Conservation (phyloP, 2,888 invertebrate genomes). For the Ernsta delagoae region DNA sequence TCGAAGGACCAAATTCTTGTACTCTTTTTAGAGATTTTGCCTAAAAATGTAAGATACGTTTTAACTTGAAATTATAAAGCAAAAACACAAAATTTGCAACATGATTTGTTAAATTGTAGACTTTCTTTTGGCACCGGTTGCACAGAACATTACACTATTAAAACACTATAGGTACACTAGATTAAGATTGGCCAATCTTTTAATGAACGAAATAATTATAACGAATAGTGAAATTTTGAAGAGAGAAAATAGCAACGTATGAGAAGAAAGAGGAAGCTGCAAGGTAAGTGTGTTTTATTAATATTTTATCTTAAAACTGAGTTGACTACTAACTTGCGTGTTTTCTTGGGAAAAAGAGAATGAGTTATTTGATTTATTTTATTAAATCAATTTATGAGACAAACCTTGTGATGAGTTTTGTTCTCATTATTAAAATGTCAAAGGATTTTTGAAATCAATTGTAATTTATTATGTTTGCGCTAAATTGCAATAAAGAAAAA, state of each 20-base stretch:
- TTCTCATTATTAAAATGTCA: background rate
- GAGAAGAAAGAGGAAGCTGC: slow-evolving; percentile 44
- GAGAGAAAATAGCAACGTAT: slow-evolving; percentile 41
- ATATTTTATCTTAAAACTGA: slow-evolving; percentile 45
- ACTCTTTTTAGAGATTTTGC: no score
- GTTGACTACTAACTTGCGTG: slow-evolving; percentile 55
- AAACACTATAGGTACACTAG: slow-evolving; percentile 52
- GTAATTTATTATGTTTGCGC: no score
- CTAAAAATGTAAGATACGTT: background rate
- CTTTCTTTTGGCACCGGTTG: slow-evolving; percentile 68
- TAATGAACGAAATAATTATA: slow-evolving; percentile 45
- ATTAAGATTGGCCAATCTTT: slow-evolving; percentile 78
- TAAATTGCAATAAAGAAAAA: background rate
- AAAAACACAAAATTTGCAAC: background rate
- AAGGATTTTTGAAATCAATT: background rate
- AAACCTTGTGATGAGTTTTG: background rate
- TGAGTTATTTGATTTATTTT: background rate
- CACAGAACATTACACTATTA: slow-evolving; percentile 39
- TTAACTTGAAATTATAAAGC: background rate
- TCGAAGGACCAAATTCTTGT: background rate
- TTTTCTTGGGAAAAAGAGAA: slow-evolving; percentile 1
- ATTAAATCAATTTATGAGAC: background rate
- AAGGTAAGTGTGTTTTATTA: slow-evolving; percentile 68
- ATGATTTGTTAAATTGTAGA: no score
- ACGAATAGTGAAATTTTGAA: slow-evolving; percentile 55